These are phyloP conservation scores for Zeus faber DNA, from an alignment of 2,113 vertebrate genomes.

Conservation along the genomic window DNA sequence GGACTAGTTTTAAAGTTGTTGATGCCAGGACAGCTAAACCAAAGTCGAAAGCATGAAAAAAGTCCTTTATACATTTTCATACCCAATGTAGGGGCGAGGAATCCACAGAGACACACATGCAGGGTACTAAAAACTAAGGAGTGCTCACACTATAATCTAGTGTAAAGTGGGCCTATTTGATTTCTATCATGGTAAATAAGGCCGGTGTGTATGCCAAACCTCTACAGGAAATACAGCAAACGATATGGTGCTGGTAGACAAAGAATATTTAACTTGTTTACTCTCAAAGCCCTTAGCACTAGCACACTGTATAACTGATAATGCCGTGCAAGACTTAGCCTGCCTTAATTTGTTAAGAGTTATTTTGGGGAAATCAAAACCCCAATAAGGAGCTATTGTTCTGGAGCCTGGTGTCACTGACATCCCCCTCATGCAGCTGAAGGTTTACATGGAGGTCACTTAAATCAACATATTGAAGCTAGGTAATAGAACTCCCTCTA, in stretches of 20 bases:
- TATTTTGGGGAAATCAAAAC: constrained; percentile 36
- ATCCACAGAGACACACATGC: constrained; percentile 30
- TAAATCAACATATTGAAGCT: too few relatives aligned
- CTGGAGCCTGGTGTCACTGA: constrained; percentile 14
- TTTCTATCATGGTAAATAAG: constrained; percentile 44
- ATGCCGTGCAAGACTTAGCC: constrained; percentile 19
- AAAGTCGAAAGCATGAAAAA: too few relatives aligned
- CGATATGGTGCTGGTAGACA: constrained; percentile 41
- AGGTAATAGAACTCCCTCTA: too few relatives aligned
- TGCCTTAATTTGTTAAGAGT: constrained; percentile 27
- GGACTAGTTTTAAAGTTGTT: too few relatives aligned
- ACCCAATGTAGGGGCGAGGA: constrained; percentile 23
- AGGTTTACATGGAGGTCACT: constrained; percentile 1
- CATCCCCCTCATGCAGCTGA: neutral
- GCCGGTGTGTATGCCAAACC: constrained; percentile 47
- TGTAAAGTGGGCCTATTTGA: constrained; percentile 24
- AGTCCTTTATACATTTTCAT: constrained; percentile 48
- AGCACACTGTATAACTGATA: constrained; percentile 14
- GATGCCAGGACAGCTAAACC: too few relatives aligned
- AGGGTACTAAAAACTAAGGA: constrained; percentile 34
- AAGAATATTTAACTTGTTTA: constrained; percentile 52
- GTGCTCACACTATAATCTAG: constrained; percentile 41
- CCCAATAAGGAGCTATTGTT: constrained; percentile 18
- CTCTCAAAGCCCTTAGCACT: constrained; percentile 19
- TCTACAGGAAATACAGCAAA: constrained; percentile 57